Evolutionary conservation across 2,113 vertebrate species (phyloP).

Genomic region (Egretta garzetta): DNA sequence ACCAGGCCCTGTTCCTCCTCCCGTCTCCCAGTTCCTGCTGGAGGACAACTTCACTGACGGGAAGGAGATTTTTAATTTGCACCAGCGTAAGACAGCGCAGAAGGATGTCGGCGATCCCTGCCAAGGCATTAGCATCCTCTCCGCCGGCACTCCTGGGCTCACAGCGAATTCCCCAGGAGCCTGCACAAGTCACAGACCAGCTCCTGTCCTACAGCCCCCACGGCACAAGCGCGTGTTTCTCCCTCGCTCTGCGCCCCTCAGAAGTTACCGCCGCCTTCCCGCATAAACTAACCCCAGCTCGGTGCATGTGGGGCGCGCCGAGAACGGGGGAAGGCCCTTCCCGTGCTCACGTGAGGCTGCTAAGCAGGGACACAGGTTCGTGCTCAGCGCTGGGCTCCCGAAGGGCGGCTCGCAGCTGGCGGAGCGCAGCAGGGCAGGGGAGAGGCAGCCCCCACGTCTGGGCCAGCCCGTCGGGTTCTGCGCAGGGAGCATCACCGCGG

Average conservation of each 20-base stretch:
- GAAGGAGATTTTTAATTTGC: background rate
- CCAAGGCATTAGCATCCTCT: background rate
- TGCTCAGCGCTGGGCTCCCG: rapidly evolving
- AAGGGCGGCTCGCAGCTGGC: background rate
- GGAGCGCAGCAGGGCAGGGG: rapidly evolving
- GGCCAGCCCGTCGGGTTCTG: rapidly evolving
- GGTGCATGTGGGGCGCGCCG: rapidly evolving
- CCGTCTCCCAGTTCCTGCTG: background rate
- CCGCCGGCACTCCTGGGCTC: background rate
- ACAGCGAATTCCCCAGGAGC: background rate
- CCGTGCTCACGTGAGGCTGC: background rate
- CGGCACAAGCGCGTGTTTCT: rapidly evolving
- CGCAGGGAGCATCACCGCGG: rapidly evolving
- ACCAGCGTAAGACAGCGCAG: background rate
- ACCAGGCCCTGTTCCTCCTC: background rate
- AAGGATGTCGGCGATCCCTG: background rate
- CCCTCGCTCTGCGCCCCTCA: rapidly evolving
- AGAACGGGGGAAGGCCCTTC: background rate
- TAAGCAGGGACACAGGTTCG: background rate
- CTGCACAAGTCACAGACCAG: background rate
- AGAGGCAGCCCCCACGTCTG: rapidly evolving
- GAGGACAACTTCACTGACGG: background rate
- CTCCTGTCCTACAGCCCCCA: background rate
- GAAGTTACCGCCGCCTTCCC: rapidly evolving
- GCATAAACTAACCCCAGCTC: rapidly evolving